These are phyloP conservation scores for Pasiphila rectangulata DNA, from an alignment of 2,888 invertebrate species.

Conservation along the genomic window DNA sequence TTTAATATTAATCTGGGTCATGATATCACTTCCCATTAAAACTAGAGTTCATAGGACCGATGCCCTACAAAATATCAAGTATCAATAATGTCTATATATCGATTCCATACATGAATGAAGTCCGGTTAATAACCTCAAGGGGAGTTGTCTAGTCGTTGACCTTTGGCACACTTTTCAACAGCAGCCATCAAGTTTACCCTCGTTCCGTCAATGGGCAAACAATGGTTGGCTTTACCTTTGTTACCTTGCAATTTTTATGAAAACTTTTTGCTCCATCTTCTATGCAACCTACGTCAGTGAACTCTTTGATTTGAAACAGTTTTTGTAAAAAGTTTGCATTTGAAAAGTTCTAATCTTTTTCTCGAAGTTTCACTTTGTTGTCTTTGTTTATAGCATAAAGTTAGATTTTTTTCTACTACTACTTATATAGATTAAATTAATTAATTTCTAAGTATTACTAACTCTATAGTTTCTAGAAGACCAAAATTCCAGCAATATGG, in stretches of 20 bases:
- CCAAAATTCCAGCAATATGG: too few relatives aligned
- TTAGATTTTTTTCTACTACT: too few relatives aligned
- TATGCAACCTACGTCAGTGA: neutral
- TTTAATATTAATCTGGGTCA: too few relatives aligned
- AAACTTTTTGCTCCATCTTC: neutral
- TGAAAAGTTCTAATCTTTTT: neutral
- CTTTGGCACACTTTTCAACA: constrained; percentile 56
- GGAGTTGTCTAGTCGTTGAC: constrained; percentile 48
- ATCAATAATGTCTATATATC: constrained; percentile 20
- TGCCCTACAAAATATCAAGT: constrained; percentile 1
- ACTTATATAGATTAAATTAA: too few relatives aligned
- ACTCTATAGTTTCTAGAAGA: too few relatives aligned
- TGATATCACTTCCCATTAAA: neutral
- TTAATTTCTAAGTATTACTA: too few relatives aligned
- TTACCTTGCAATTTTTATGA: constrained; percentile 9
- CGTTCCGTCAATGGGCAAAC: constrained; percentile 49
- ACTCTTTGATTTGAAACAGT: constrained; percentile 43
- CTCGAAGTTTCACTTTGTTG: too few relatives aligned
- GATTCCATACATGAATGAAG: constrained; percentile 44
- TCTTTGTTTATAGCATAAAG: too few relatives aligned
- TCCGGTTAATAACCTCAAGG: constrained; percentile 38
- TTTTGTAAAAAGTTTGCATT: neutral
- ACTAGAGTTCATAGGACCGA: neutral
- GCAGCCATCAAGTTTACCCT: constrained; percentile 57
- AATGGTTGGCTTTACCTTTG: constrained; percentile 13